Evolutionary conservation across 2,797 vertebrate genomes (phyloP), one percentile per base, ranked within the genome.

Genomic region (Brachymystax lenok): DNA sequence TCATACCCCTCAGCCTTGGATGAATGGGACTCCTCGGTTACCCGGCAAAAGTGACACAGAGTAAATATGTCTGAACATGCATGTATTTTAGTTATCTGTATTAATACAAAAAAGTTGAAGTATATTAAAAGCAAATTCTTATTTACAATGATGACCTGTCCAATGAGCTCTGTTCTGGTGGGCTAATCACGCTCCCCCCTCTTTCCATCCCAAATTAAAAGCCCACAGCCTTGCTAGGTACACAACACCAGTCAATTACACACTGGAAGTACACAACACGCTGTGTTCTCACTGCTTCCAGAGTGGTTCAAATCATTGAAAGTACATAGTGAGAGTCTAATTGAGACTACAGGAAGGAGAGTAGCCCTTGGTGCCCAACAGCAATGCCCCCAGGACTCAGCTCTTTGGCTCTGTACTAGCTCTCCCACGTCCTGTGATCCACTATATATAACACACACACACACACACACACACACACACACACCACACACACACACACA

Each of bases 311-410:
- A 35, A 6, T 17, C 14, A 17, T 67, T 67, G 27, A 6, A 30
- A n/a, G 54, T 40, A n/a, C 54, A 6, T 6, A 56, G 54, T 33
- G 4, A 5, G 28, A 30, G 24, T 68, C 40, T 46, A 68, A 17
- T 35, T 30, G 28, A 68, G 66, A 68, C 66, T 68, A 28, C 69
- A 51, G 21, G 13, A 51, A 71, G 69, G 21, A 51, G 69, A 71
- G 69, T 24, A 51, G 46, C 50, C n/a, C 21, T 24, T 51, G 13
- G 33, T 68, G 28, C 28, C 27, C 24, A 21, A 69, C 4, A 40
- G 50, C 68, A 69, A 50, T 21, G 21, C n/a, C 46, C 69, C 16
- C 40, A 24, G 2, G 6, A 13, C 1, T 51, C 35, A 24, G 19
- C 16, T 68, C 13, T 68, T 6, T 68, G 28, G 33, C 66, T 30